Base-by-base conservation (phyloP, 2,113 vertebrate genomes). In the Syngnathus floridae region DNA sequence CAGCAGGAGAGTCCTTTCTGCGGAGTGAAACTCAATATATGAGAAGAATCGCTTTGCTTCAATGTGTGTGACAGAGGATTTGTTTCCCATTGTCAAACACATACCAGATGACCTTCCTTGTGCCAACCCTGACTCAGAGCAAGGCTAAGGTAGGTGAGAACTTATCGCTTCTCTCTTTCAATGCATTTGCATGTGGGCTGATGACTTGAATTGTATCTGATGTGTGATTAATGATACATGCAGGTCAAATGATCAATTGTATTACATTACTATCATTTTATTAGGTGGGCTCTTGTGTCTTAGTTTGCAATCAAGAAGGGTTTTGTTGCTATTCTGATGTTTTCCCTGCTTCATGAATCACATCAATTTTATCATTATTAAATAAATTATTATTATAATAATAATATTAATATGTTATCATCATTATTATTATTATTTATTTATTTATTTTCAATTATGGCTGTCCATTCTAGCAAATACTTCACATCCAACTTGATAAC, bases 71-170 rank as follows among this genome's bases (percentile, higher is more conserved):
- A 88, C 73, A 82, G 66, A 86, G 86, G 87, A 90, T 71, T 84
- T 74, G 75, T 90, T 87, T 84, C 86, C 82, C 80, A 86, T 71
- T 80, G 84, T 74, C 85, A 90, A 84, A 84, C 76, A 83, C 81
- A 62, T 90, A 87, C 90, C 90, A 90, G 91, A 92, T 92, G 90
- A 92, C 78, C 83, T 84, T 83, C 87, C 76, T 79, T 80, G 87
- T 79, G 73, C 71, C 82, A 76, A 76, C 79, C 78, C 85, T 88
- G 83, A 87, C 77, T 83, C 83, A 90, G 79, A 87, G 85, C 84
- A 87, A 86, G 86, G 84, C 74, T 66, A 86, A 91, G 90, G 91
- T 92, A 88, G 58, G 89, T 68, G 80, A 67, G 75, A 82, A 36
- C 58, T 64, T 79, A 72, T 76, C 14, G 64, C 3, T 38, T 38